Percentiles rank a stretch among this genome's conserved stretches.
Evolutionary conservation across 2,888 invertebrate species (phyloP).

Genomic region (Cylindroiulus punctatus): DNA sequence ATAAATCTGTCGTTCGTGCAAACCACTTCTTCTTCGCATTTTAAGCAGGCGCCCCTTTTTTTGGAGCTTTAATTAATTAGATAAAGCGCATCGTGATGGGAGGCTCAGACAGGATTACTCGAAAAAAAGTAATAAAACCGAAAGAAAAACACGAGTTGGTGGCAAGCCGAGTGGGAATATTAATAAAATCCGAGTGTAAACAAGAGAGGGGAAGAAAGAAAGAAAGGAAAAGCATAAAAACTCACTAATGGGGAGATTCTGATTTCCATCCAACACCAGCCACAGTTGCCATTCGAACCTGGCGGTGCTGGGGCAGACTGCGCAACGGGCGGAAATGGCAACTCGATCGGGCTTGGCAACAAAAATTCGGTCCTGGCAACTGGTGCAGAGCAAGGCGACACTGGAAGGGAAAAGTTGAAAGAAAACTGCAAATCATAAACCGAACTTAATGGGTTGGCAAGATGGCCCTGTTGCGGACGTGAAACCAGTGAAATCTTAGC

Average conservation of each 20-base stretch:
- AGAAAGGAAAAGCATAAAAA: not conserved
- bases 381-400: not conserved
- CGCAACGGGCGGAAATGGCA: slow-evolving; percentile 56
- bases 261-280: slow-evolving; percentile 58
- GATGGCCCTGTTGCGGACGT: no score
- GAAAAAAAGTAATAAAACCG: not conserved
- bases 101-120: not conserved
- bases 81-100: slow-evolving; percentile 10
- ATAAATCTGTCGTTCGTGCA: not conserved
- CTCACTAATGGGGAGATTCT: slow-evolving; percentile 59
- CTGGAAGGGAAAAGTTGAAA: not conserved
- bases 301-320: slow-evolving; percentile 55
- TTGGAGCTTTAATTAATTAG: not conserved
- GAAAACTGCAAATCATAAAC: no score
- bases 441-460: no score
- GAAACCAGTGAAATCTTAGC: no score
- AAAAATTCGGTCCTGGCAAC: slow-evolving; percentile 50
- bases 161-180: no score
- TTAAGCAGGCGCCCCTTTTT: not conserved
- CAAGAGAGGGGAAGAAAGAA: no score
- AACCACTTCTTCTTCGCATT: not conserved
- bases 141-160: not conserved
- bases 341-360: slow-evolving; percentile 56
- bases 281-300: slow-evolving; percentile 59
- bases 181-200: no score